These are phyloP conservation scores for Hydractinia echinata DNA, from an alignment of 30 jellyfish, hydroid and myxozoan species.

Conservation along the genomic window DNA sequence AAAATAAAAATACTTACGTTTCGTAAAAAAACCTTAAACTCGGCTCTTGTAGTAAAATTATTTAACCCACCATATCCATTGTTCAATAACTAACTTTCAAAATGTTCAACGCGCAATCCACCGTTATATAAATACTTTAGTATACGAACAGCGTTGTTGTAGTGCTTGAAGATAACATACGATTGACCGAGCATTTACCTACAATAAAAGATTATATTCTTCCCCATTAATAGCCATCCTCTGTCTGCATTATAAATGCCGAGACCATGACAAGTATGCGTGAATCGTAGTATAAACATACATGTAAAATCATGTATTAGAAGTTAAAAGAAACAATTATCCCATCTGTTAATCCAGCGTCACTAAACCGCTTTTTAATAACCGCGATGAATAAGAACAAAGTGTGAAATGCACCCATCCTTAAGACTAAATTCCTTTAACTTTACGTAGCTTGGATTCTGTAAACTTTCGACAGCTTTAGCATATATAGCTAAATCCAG, in stretches of 20 bases:
- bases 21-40: too few species aligned
- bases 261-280: too few species aligned
- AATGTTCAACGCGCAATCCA: conserved; percentile 11
- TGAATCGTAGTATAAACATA: too few species aligned
- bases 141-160: conserved; percentile 31
- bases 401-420: conserved; percentile 39
- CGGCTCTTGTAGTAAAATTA: too few species aligned
- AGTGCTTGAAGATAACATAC: conserved; percentile 30
- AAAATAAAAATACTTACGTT: not conserved
- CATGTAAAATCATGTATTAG: too few species aligned
- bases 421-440: conserved; percentile 41
- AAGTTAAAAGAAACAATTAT: too few species aligned
- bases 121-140: conserved; percentile 28
- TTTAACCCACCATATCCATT: not conserved
- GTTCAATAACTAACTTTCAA: conserved; percentile 6
- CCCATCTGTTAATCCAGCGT: too few species aligned
- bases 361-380: too few species aligned
- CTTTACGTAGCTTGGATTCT: conserved; percentile 17
- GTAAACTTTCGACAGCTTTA: conserved; percentile 39
- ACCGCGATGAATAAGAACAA: conserved; percentile 32
- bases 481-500: conserved; percentile 43
- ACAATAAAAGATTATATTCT: too few species aligned
- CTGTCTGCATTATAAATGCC: too few species aligned
- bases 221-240: too few species aligned
- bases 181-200: conserved; percentile 13